Conservation (phyloP, 2,113 vertebrate species). For the Bungarus multicinctus region DNA sequence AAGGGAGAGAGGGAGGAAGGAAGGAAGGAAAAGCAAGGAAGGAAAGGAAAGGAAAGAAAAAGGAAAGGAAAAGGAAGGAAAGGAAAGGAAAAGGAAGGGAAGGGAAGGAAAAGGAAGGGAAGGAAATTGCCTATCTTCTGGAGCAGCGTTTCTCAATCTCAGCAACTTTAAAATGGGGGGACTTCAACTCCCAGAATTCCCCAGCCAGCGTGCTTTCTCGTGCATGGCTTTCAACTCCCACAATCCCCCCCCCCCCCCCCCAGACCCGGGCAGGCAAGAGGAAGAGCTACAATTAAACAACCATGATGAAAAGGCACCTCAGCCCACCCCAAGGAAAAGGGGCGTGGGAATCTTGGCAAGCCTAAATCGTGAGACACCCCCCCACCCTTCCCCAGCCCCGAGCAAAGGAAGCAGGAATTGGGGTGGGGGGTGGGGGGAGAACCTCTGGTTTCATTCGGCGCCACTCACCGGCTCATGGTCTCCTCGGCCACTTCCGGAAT, state of each 20-base stretch:
- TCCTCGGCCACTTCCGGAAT: not conserved
- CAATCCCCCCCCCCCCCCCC: not conserved
- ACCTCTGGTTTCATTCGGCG: not conserved
- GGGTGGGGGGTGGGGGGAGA: rapidly evolving
- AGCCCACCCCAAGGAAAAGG: not conserved
- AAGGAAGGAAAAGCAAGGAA: too few species aligned
- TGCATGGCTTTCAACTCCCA: not conserved
- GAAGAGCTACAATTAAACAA: not conserved
- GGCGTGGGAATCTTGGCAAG: not conserved
- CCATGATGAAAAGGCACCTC: not conserved
- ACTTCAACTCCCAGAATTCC: not conserved
- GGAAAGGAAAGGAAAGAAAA: too few species aligned
- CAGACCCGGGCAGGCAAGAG: not conserved
- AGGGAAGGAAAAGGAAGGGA: too few species aligned
- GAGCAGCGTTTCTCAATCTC: not conserved
- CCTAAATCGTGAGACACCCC: not conserved
- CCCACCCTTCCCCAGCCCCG: not conserved
- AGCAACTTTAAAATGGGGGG: not conserved
- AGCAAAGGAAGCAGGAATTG: not conserved
- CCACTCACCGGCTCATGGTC: not conserved
- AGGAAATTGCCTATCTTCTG: not conserved
- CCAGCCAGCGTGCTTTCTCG: not conserved
- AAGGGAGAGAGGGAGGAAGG: too few species aligned
- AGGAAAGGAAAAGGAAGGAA: too few species aligned
- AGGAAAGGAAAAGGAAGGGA: too few species aligned